These are phyloP conservation scores for Myopa tessellatipennis DNA, from an alignment of 2,888 invertebrate species.

Conservation along the genomic window DNA sequence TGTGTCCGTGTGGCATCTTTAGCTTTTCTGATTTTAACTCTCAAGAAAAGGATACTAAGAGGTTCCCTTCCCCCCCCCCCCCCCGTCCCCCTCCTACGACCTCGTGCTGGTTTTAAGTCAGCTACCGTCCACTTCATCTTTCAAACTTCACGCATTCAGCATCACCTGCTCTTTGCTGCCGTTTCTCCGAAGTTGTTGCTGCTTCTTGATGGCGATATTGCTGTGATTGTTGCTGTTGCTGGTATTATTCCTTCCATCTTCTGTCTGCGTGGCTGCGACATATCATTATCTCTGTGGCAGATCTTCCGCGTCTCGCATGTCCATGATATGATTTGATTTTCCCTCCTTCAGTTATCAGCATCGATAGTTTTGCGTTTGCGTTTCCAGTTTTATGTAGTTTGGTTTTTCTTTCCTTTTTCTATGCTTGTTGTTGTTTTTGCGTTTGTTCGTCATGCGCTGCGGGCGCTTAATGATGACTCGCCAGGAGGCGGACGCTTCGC, in stretches of 20 bases:
- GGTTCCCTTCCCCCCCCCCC: background rate
- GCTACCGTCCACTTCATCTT: background rate
- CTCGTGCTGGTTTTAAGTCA: background rate
- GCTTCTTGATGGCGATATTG: background rate
- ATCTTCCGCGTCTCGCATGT: conserved; percentile 10
- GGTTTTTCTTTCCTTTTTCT: background rate
- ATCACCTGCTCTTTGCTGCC: conserved; percentile 8
- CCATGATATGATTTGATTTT: conserved; percentile 9
- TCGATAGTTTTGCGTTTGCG: conserved; percentile 19
- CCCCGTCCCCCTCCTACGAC: background rate
- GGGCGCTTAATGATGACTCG: no score
- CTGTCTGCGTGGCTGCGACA: conserved; percentile 25
- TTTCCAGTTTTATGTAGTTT: background rate
- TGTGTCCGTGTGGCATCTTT: background rate
- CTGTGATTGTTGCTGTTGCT: background rate
- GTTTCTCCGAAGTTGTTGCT: background rate
- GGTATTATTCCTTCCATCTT: background rate
- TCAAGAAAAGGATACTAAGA: no score
- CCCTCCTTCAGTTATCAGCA: conserved; percentile 11
- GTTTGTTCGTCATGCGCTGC: background rate
- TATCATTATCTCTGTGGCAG: conserved; percentile 22
- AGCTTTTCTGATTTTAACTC: background rate
- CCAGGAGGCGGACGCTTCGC: background rate
- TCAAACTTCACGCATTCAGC: background rate
- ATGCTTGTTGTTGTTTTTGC: conserved; percentile 2